A percentile compares a stretch with the other conserved stretches of the same genome.
Evolutionary conservation across 2,113 vertebrate genomes (phyloP).

Genomic region (Pyrgilauda ruficollis): DNA sequence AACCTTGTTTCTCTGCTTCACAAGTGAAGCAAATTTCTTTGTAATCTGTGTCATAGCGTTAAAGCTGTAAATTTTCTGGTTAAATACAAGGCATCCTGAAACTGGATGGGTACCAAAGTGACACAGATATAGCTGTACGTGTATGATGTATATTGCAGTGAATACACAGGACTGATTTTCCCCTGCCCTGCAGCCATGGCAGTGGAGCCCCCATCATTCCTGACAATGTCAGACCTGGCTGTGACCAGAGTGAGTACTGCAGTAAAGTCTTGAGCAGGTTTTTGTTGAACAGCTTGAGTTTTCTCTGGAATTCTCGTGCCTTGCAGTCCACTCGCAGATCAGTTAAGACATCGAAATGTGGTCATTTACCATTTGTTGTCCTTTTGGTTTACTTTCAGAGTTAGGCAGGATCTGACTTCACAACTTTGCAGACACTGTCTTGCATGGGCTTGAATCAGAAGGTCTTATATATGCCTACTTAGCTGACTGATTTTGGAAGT

Average conservation of each 20-base stretch:
- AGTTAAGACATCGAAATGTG: neutral
- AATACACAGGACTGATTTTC: neutral
- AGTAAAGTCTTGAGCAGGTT: neutral
- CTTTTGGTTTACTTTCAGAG: neutral
- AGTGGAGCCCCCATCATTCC: neutral
- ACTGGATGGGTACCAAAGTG: neutral
- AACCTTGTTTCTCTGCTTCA: neutral
- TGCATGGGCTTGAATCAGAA: neutral
- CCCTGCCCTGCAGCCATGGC: neutral
- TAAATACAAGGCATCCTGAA: neutral
- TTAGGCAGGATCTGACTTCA: neutral
- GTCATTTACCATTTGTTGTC: neutral
- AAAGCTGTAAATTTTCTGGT: neutral
- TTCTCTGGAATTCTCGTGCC: neutral
- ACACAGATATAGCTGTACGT: neutral
- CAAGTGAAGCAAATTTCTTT: neutral
- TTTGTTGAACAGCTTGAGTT: neutral
- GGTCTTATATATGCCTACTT: neutral
- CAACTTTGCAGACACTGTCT: neutral
- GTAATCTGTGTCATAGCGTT: neutral
- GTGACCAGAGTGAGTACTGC: neutral
- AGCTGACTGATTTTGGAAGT: neutral
- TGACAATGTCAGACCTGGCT: neutral
- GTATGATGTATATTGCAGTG: neutral
- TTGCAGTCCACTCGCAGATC: neutral